These are phyloP conservation scores for Salticus scenicus DNA, from an alignment of 2,888 invertebrate species.

Conservation along the genomic window DNA sequence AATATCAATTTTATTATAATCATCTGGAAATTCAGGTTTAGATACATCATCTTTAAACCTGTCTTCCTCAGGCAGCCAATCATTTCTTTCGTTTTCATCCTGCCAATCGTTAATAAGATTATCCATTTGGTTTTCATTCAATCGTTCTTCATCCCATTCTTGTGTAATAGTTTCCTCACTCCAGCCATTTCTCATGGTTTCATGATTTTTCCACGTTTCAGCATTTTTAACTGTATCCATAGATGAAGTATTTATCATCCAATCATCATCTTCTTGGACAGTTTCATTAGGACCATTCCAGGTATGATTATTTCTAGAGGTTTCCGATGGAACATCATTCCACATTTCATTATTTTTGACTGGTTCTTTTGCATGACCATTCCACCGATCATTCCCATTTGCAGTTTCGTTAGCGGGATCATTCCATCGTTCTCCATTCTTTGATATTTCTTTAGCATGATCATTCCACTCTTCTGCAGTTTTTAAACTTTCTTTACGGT, in stretches of 20 bases:
- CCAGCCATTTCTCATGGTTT: conserved; percentile 50
- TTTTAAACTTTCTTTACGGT: not conserved
- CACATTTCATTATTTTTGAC: conserved; percentile 13
- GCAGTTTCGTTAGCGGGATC: conserved; percentile 7
- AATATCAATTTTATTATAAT: too few relatives aligned
- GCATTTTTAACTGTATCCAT: conserved; percentile 45
- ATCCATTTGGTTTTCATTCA: conserved; percentile 46
- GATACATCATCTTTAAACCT: conserved; percentile 20
- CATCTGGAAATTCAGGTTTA: conserved; percentile 48
- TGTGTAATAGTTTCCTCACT: conserved; percentile 58
- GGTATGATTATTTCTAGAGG: conserved; percentile 2
- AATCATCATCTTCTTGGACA: conserved; percentile 15
- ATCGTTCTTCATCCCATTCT: conserved; percentile 13
- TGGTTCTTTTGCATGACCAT: conserved; percentile 2
- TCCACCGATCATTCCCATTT: conserved; percentile 41
- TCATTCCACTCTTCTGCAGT: conserved; percentile 31
- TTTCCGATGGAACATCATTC: conserved; percentile 19
- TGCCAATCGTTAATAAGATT: conserved; percentile 51
- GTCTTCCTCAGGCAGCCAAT: conserved; percentile 46
- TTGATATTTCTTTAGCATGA: not conserved
- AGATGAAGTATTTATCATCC: conserved; percentile 23
- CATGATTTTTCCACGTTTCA: conserved; percentile 49
- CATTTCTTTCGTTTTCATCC: conserved; percentile 39
- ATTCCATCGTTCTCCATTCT: conserved; percentile 31
- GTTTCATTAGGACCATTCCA: conserved; percentile 17